A percentile compares a stretch with the other conserved stretches of the same genome.
These are phyloP conservation scores for Tachyglossus aculeatus DNA, from an alignment of 2,797 vertebrate genomes.

Conservation along the genomic window DNA sequence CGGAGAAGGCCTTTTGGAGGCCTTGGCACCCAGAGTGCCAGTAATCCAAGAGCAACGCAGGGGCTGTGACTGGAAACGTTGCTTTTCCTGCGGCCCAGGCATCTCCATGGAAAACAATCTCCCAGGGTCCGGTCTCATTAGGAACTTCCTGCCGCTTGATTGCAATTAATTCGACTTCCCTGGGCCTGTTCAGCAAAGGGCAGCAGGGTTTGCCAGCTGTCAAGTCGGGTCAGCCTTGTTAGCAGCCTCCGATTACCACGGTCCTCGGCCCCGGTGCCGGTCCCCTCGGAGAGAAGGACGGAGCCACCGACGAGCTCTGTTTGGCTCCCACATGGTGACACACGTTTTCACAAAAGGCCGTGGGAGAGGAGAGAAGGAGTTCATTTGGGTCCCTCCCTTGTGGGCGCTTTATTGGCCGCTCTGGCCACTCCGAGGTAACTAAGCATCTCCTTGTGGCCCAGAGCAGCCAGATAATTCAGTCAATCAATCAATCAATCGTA, in stretches of 20 bases:
- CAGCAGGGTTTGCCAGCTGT: neutral
- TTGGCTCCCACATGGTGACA: too few species aligned
- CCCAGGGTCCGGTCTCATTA: neutral
- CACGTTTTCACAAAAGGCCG: too few species aligned
- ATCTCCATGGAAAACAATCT: neutral
- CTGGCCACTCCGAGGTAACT: too few species aligned
- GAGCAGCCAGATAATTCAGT: too few species aligned
- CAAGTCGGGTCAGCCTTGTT: neutral
- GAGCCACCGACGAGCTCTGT: neutral
- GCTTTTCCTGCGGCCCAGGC: neutral
- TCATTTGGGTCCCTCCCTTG: too few species aligned
- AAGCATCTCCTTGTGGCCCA: too few species aligned
- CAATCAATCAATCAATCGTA: too few species aligned
- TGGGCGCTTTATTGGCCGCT: too few species aligned
- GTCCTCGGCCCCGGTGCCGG: neutral
- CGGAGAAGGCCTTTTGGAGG: too few species aligned
- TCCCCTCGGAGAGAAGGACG: neutral
- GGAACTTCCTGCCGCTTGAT: constrained; percentile 28
- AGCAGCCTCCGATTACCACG: neutral
- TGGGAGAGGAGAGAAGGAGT: too few species aligned
- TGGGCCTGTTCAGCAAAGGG: neutral
- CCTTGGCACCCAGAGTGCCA: neutral
- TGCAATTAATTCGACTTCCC: constrained; percentile 3
- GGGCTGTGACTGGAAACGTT: constrained; percentile 13
- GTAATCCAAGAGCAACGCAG: neutral